Base-by-base conservation (phyloP, 2,113 vertebrate genomes). In the Pseudopipra pipra region DNA sequence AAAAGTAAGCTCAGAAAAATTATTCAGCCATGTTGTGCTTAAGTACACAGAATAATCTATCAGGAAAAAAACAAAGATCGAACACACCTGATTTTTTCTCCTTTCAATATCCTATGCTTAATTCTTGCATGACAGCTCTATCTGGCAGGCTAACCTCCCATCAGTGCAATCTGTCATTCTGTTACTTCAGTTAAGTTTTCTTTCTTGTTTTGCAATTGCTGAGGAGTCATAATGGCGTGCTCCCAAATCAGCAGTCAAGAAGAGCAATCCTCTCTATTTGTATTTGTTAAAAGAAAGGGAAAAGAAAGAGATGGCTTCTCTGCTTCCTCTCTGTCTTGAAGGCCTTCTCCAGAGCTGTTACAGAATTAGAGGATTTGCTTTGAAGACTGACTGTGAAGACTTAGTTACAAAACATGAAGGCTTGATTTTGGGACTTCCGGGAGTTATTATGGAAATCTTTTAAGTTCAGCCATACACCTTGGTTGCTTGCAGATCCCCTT, bases 181-280 rank as follows among this genome's bases (percentile, higher is more conserved):
- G 46, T 95, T 65, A 81, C 90, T 95, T 96, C 93, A 90, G 63
- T 96, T 81, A 86, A 68, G 49, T 95, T 96, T 61, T 93, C 56
- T 87, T 95, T 68, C 70, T 92, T 19, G 1, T 92, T 93, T 92
- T 91, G 52, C 30, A 65, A 90, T 96, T 96, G 35, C 65, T 44
- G 68, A 86, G 43, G 49, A 90, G 47, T 77, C 2, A 7, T 85
- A 77, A 67, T 92, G 75, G 65, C 22, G 2, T 46, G 11, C 20
- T 90, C 72, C 61, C 63, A 94, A 93, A 86, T 81, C 80, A 75
- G 39, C 61, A 94, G 82, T 90, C 65, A 85, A 68, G 67, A 92
- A 85, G n/a, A 84, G 39, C 68, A 61, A 84, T 90, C 39, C 30
- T 91, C 35, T 89, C 30, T 54, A 22, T 75, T 56, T 92, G 13